Evolutionary conservation across 2,797 vertebrate species (phyloP).

Genomic region (Momotus momota): DNA sequence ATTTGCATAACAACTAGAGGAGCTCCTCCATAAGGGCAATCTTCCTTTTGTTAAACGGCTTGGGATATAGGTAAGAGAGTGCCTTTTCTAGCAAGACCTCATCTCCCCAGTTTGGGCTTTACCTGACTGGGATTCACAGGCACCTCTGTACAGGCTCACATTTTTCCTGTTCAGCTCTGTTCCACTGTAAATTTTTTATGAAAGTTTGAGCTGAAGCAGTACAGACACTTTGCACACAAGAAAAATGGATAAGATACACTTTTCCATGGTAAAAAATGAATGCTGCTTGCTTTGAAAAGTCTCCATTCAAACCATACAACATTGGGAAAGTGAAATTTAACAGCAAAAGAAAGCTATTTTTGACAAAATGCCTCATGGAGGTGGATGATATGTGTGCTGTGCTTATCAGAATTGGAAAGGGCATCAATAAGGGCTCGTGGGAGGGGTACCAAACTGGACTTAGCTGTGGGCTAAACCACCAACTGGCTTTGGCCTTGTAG

Average conservation of each 20-base stretch:
- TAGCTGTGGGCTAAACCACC: background rate
- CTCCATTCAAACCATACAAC: background rate
- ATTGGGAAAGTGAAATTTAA: background rate
- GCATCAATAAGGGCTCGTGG: background rate
- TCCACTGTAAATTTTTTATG: background rate
- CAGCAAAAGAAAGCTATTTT: background rate
- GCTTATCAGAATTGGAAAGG: background rate
- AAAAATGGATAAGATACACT: background rate
- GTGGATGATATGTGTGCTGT: background rate
- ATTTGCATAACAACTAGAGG: background rate
- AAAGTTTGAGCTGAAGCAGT: background rate
- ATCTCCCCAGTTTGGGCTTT: background rate
- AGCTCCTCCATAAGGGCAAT: background rate
- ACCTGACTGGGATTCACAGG: rapidly evolving
- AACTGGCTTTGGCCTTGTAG: background rate
- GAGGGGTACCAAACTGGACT: rapidly evolving
- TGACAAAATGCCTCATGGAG: background rate
- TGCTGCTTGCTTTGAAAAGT: background rate
- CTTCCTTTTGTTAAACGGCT: rapidly evolving
- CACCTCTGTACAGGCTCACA: background rate
- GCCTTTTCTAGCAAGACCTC: background rate
- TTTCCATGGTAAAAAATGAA: background rate
- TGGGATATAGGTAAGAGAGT: rapidly evolving
- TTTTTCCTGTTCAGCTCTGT: background rate
- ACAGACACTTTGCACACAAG: background rate